Evolutionary conservation across 2,888 invertebrate genomes (phyloP).

Genomic region (Drosophila neonasuta): DNA sequence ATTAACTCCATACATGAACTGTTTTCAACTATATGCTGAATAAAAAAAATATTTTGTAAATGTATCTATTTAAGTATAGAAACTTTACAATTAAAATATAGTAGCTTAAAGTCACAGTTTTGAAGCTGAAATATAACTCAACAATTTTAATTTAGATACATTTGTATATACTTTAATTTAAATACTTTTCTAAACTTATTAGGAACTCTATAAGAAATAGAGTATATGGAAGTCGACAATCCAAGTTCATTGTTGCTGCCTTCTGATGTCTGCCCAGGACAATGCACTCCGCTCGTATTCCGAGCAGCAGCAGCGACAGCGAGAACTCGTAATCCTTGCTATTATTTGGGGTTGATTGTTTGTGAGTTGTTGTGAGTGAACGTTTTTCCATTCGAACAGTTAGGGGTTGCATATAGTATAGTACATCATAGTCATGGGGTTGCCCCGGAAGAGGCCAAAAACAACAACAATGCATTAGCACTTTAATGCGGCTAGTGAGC

Average conservation of each 20-base stretch:
- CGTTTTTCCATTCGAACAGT: constrained; percentile 29
- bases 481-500: constrained; percentile 77
- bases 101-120: too few relatives aligned
- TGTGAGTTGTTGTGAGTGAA: constrained; percentile 54
- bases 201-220: constrained; percentile 1
- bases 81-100: too few relatives aligned
- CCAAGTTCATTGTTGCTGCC: background rate
- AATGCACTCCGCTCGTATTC: constrained; percentile 62
- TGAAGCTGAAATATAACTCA: too few relatives aligned
- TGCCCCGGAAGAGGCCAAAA: constrained; percentile 57
- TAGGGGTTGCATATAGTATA: constrained; percentile 55
- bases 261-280: constrained; percentile 52
- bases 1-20: too few relatives aligned
- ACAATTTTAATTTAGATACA: too few relatives aligned
- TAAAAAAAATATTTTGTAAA: too few relatives aligned
- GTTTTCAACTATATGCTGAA: too few relatives aligned
- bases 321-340: constrained; percentile 66
- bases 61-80: too few relatives aligned
- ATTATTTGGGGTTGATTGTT: constrained; percentile 76
- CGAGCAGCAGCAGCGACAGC: constrained; percentile 16
- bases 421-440: constrained; percentile 17
- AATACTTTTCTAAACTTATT: too few relatives aligned
- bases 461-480: constrained; percentile 80
- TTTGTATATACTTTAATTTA: too few relatives aligned
- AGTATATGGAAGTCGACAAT: constrained; percentile 14